Base-by-base conservation (phyloP, 2,888 invertebrate genomes). In the Nephrocerus scutellatus region DNA sequence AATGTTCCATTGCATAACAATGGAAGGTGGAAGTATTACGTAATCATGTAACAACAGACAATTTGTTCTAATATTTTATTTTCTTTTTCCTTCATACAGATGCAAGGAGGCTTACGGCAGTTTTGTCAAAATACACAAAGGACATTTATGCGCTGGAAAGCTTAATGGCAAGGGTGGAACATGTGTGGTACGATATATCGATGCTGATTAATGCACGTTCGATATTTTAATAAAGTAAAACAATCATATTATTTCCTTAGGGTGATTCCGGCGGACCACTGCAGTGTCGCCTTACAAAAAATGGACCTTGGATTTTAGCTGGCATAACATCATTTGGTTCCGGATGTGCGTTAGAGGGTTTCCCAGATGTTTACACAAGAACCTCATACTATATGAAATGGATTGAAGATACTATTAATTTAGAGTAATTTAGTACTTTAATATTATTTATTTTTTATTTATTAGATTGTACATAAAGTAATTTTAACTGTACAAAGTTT, bases 261-360 rank as follows among this genome's bases (percentile, higher is more conserved):
- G 90, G 91, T 4, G 90, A 91, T 66, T 89, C 88, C 4, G 91
- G 90, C 1, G 91, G 91, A 1, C 91, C 91, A 0, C 71, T 92
- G 9, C 90, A 91, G 62, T 91, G 91, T 55, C 79, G 84, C 6
- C 70, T 76, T 28, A 68, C 70, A 2, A 61, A 75, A 2, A 84
- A 87, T 37, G 89, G 88, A 0, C 79, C 83, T 30, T 92, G 91
- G 91, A 85, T 85, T 57, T 72, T 92, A 21, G 83, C 84, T 0
- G 92, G 91, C 0, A 80, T 92, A 23, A 91, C 90, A 0, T 90
- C 90, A 0, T 92, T 92, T 57, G 92, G 91, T 1, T 90, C 90
- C 0, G 91, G 91, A 26, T 92, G 91, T 62, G 90, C 90, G 1
- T 76, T 85, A 43, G 81, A 85, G 14, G 90, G 90, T 1, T 89